Percentiles rank a stretch among this genome's conserved stretches.
phyloP scores from a whole-genome alignment of 2,888 invertebrate species.

The Incurvaria masculella region DNA sequence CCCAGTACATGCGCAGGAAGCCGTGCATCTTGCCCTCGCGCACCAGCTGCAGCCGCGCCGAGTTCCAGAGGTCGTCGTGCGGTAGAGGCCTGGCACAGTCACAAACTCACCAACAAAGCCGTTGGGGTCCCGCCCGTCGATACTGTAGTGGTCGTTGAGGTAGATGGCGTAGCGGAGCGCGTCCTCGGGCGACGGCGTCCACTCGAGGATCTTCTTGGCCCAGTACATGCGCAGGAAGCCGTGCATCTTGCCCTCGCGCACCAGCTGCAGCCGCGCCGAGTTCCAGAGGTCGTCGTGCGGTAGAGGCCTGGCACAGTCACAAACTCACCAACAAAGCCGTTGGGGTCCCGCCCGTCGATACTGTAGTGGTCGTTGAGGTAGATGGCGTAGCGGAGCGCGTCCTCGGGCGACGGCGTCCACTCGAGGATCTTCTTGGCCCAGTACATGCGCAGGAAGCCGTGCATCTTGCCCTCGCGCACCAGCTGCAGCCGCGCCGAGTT shows the following conservation, averaged over 20 bases:
- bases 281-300: constrained; percentile 92
- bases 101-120: constrained; percentile 89
- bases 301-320: no score
- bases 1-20: constrained; percentile 94
- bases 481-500: constrained; percentile 86
- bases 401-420: constrained; percentile 79
- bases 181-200: constrained; percentile 77
- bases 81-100: no score
- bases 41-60: constrained; percentile 78
- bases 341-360: constrained; percentile 86
- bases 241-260: constrained; percentile 86
- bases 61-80: constrained; percentile 89
- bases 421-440: constrained; percentile 95
- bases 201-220: constrained; percentile 93
- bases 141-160: constrained; percentile 82
- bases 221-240: constrained; percentile 94
- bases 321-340: constrained; percentile 87
- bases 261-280: constrained; percentile 79
- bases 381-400: constrained; percentile 73
- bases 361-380: constrained; percentile 86
- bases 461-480: constrained; percentile 83
- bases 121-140: constrained; percentile 88
- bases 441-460: constrained; percentile 91
- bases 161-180: constrained; percentile 76
- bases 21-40: constrained; percentile 91